These are phyloP conservation scores for Clostera curtula DNA, from an alignment of 2,888 invertebrate genomes.

Conservation along the genomic window DNA sequence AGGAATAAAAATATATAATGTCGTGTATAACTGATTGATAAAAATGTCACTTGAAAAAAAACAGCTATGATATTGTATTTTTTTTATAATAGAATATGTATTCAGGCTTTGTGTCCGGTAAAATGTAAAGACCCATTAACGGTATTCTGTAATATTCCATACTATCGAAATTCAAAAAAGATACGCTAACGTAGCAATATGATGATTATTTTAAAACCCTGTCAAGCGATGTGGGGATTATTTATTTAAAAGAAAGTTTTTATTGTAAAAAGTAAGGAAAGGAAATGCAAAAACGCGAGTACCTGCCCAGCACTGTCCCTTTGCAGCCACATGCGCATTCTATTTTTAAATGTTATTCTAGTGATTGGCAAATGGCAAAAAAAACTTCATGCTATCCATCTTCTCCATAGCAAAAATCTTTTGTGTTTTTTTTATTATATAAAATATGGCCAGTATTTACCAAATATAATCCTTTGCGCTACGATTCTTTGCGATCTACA, in stretches of 20 bases:
- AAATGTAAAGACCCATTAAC: no score
- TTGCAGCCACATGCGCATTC: conserved; percentile 66
- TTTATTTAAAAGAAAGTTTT: conserved; percentile 76
- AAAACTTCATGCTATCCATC: conserved; percentile 44
- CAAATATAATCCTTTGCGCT: no score
- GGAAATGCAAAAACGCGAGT: conserved; percentile 72
- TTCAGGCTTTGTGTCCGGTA: no score
- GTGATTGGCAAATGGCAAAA: conserved; percentile 53
- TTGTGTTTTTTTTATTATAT: conserved; percentile 38
- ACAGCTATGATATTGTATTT: no score
- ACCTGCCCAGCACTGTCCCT: conserved; percentile 66
- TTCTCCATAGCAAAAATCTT: conserved; percentile 41
- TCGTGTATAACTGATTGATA: no score
- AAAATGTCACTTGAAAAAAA: no score
- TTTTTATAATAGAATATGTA: no score
- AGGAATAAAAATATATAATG: no score
- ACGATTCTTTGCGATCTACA: no score
- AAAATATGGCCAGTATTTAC: no score
- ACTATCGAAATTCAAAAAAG: conserved; percentile 20
- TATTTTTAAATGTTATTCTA: conserved; percentile 53
- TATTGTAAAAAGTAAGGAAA: conserved; percentile 70
- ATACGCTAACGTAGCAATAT: conserved; percentile 29
- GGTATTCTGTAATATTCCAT: no score
- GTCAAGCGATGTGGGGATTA: conserved; percentile 68
- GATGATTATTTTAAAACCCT: conserved; percentile 71